These are phyloP conservation scores for Yponomeuta plumbellus DNA, from an alignment of 2,888 invertebrate genomes.

Conservation along the genomic window DNA sequence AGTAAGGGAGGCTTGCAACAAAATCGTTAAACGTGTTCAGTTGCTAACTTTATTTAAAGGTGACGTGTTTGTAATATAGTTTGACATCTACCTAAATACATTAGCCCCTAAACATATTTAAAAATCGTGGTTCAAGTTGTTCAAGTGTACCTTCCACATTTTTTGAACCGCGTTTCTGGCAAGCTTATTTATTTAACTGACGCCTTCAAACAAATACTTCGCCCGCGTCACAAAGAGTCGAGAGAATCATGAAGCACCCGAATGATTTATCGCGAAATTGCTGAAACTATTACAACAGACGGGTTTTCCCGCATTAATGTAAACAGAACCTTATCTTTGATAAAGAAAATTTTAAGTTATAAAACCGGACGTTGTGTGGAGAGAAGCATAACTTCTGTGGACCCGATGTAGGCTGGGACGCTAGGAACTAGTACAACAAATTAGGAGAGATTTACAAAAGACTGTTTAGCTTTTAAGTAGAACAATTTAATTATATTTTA, in stretches of 20 bases:
- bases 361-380: background rate
- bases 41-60: too few species aligned
- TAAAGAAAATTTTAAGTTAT: background rate
- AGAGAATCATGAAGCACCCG: background rate
- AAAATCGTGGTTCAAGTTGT: too few species aligned
- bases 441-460: constrained; percentile 1
- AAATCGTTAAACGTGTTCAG: too few species aligned
- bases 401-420: constrained; percentile 7
- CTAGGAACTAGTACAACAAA: background rate
- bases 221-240: background rate
- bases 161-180: background rate
- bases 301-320: constrained; percentile 5
- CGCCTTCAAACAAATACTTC: background rate
- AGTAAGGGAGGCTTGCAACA: too few species aligned
- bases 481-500: constrained; percentile 24
- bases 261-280: background rate
- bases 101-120: too few species aligned
- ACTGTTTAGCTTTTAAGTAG: constrained; percentile 17
- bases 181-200: background rate
- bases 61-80: too few species aligned
- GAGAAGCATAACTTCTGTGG: background rate
- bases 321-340: background rate
- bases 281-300: constrained; percentile 4
- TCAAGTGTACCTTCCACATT: background rate
- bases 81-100: too few species aligned